A percentile compares a stretch with the other conserved stretches of the same genome.
These are phyloP conservation scores for Eupithecia subumbrata DNA, from an alignment of 2,888 invertebrate species.

Conservation along the genomic window DNA sequence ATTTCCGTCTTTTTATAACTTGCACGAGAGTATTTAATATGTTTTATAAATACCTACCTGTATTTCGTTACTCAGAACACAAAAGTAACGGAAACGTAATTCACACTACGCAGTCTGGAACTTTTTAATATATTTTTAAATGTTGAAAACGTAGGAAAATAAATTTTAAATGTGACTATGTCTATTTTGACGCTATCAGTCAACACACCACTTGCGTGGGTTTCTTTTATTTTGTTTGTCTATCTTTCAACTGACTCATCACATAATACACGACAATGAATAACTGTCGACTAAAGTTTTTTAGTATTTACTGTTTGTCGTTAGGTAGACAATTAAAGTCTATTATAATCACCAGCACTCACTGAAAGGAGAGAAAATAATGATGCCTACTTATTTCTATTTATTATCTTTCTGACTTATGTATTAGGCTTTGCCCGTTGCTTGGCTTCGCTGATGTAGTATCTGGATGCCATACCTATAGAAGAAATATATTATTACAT, in stretches of 20 bases:
- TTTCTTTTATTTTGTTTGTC: background rate
- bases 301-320: background rate
- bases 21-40: background rate
- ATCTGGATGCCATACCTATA: too few species aligned
- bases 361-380: too few species aligned
- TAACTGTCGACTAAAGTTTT: background rate
- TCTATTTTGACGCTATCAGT: slow-evolving; percentile 22
- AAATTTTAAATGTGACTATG: background rate
- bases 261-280: background rate
- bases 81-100: slow-evolving; percentile 19
- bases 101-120: slow-evolving; percentile 21
- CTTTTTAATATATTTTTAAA: background rate
- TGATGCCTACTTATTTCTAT: too few species aligned
- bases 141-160: slow-evolving; percentile 13
- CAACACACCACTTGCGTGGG: slow-evolving; percentile 24
- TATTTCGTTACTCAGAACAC: background rate
- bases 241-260: background rate
- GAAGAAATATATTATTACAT: too few species aligned
- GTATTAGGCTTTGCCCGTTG: too few species aligned
- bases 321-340: background rate
- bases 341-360: too few species aligned
- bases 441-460: too few species aligned
- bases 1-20: background rate
- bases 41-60: background rate
- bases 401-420: too few species aligned